A percentile compares a stretch with the other conserved stretches of the same genome.
Conservation (phyloP, 1,140 invertebrate genomes). For the Solen grandis region DNA sequence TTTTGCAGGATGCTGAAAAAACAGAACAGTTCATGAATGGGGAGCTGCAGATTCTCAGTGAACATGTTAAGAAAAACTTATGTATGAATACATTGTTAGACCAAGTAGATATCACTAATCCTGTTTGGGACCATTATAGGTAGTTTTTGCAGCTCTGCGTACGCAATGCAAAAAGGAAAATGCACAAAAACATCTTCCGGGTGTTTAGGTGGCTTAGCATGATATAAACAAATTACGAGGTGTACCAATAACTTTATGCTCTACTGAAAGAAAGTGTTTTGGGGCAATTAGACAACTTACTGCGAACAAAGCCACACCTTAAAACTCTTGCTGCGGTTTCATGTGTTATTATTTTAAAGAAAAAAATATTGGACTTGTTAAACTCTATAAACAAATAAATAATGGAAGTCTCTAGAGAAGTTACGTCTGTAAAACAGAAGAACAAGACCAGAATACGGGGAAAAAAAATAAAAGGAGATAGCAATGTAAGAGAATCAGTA, state of each 20-base stretch:
- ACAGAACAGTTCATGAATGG: slow-evolving; percentile 31
- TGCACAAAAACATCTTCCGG: slow-evolving; percentile 25
- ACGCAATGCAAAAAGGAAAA: not conserved
- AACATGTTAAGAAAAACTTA: slow-evolving; percentile 36
- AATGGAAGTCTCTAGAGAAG: slow-evolving; percentile 11
- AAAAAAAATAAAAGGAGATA: slow-evolving; percentile 15
- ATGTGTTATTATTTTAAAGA: slow-evolving; percentile 37
- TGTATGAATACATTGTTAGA: not conserved
- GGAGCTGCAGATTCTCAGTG: slow-evolving; percentile 18
- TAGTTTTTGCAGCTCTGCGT: slow-evolving; percentile 8
- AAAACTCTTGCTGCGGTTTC: slow-evolving; percentile 45
- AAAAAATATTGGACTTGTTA: slow-evolving; percentile 31
- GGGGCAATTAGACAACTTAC: slow-evolving; percentile 27
- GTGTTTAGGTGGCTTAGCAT: not conserved
- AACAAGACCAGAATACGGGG: not conserved
- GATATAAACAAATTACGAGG: not conserved
- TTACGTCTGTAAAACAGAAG: slow-evolving; percentile 1
- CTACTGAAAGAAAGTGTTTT: slow-evolving; percentile 52
- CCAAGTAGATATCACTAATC: slow-evolving; percentile 9
- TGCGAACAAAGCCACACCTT: slow-evolving; percentile 34
- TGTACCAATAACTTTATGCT: slow-evolving; percentile 31
- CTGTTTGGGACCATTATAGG: not conserved
- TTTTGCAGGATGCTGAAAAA: slow-evolving; percentile 20
- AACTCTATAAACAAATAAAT: slow-evolving; percentile 14
- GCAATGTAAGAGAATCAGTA: not conserved